Conservation (phyloP, 2,888 invertebrate genomes). For the Norana najaformis region DNA sequence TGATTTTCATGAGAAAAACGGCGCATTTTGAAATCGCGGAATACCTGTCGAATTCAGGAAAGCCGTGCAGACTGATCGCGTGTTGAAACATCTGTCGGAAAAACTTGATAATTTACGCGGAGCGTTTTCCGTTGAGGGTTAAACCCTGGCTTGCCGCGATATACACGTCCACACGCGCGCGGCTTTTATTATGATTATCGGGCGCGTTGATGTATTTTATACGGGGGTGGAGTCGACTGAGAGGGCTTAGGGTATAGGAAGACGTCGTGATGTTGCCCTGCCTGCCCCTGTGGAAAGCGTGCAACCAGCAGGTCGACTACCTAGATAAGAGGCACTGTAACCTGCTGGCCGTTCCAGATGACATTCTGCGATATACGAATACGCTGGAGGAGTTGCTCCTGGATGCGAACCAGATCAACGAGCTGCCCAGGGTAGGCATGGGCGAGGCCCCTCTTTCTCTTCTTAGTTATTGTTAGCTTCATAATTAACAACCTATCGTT, state of each 20-base stretch:
- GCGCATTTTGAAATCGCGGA: background rate
- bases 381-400: conserved; percentile 95
- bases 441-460: background rate
- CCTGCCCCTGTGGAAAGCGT: conserved; percentile 65
- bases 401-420: conserved; percentile 97
- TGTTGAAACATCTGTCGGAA: background rate
- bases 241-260: background rate
- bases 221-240: background rate
- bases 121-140: background rate
- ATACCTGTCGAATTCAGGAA: background rate
- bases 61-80: background rate
- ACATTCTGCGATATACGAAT: conserved; percentile 93
- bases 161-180: background rate
- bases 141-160: background rate
- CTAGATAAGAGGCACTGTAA: conserved; percentile 99
- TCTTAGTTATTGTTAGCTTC: no score
- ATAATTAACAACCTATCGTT: no score
- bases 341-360: conserved; percentile 93
- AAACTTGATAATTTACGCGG: background rate
- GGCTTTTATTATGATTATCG: conserved; percentile 7
- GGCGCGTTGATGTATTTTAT: background rate
- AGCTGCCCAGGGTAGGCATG: conserved; percentile 86
- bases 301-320: conserved; percentile 98
- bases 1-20: background rate
- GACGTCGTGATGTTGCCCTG: conserved; percentile 63